A percentile compares a stretch with the other conserved stretches of the same genome.
phyloP scores from a whole-genome alignment of 2,797 vertebrate genomes.

The Acanthopagrus latus region DNA sequence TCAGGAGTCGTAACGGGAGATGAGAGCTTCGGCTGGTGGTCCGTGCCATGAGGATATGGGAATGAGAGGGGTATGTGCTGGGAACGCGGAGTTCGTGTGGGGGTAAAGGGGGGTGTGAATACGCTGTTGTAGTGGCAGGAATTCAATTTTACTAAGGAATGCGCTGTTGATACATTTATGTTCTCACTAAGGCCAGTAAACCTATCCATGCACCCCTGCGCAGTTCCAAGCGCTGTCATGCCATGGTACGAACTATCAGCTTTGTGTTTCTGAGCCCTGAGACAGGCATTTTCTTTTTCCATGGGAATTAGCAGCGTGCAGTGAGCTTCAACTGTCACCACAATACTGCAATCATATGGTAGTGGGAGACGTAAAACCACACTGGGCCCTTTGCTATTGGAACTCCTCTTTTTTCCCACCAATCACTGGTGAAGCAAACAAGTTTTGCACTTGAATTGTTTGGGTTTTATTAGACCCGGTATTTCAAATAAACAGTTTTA shows the following conservation, averaged over 20 bases:
- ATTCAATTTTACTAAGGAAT: constrained; percentile 73
- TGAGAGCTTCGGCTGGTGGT: constrained; percentile 64
- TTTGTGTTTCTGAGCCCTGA: constrained; percentile 3
- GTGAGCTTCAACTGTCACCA: not conserved
- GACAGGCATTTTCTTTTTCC: constrained; percentile 11
- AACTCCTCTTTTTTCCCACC: constrained; percentile 3
- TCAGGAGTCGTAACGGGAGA: constrained; percentile 64
- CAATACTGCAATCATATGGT: not conserved
- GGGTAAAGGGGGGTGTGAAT: constrained; percentile 57
- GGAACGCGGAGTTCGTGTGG: constrained; percentile 39
- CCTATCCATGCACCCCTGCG: constrained; percentile 20
- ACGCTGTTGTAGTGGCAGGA: constrained; percentile 46
- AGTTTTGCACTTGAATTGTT: not conserved
- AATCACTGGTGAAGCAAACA: not conserved
- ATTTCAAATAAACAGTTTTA: not conserved
- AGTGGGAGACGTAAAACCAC: constrained; percentile 3
- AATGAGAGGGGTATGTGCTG: constrained; percentile 41
- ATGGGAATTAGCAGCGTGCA: not conserved
- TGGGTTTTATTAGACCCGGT: not conserved
- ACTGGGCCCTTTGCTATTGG: not conserved
- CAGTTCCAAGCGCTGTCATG: constrained; percentile 45
- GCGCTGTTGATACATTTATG: constrained; percentile 70
- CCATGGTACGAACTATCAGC: constrained; percentile 22
- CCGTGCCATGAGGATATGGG: constrained; percentile 47
- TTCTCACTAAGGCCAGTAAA: constrained; percentile 51